Base-by-base conservation (phyloP, 2,888 invertebrate genomes). In the Cataglyphis albicans region DNA sequence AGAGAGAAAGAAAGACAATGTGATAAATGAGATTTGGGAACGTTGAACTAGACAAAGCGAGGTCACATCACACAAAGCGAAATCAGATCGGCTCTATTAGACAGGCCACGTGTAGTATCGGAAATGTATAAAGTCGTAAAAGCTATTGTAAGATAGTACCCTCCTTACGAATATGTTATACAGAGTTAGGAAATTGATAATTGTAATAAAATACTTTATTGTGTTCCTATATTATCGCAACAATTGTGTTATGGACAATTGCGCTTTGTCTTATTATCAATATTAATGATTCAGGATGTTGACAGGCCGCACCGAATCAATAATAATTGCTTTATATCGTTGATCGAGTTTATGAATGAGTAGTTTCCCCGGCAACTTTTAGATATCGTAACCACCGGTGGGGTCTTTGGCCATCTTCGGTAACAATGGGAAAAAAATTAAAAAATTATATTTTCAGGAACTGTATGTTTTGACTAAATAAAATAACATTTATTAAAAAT, bases 391-490 rank as follows among this genome's bases (percentile, higher is more conserved):
- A 68, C 78, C 59, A 70, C 18, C 12, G 68, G 41, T 44, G 21
- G 18, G 59, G 21, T 59, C 68, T 44, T 59, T 59, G 68, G 29
- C 25, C 7, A 29, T 38, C 63, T n/a, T 48, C 57, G n/a, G 52
- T 35, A 63, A 65, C 41, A 63, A 74, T 21, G 21, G 21, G n/a
- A 44, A 57, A 72, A 52, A 65, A 67, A 70, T 18, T 57, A 44
- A 25, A 21, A 70, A 81, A 65, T 87, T 73, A 48, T 64, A 80
- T 75, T 87, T 87, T 87, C 87, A 87, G 87, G 82, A 64, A 67
- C 74, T 32, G 59, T n/a, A n/a, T n/a, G 1, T 29, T 61, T 44
- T 73, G 21, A 44, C 29, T 9, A 18, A 48, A 29, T 32, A 38
- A 70, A 59, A 32, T 65, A 32, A 76, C 0, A 41, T 4, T 35